Evolutionary conservation across 2,797 vertebrate genomes (phyloP).

Genomic region (Erithacus rubecula): DNA sequence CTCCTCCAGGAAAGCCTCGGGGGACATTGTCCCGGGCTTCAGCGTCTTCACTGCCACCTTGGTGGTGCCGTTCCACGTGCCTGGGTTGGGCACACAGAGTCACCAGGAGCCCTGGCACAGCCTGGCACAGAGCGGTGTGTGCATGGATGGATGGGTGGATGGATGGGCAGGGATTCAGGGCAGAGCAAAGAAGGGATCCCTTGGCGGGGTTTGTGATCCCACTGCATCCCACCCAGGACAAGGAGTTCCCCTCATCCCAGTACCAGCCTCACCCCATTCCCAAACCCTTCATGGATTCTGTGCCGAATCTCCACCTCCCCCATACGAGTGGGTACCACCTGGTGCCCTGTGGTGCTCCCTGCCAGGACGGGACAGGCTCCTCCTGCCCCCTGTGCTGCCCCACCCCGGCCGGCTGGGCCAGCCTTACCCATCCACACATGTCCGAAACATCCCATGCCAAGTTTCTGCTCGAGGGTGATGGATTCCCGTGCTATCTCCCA

Average conservation of each 20-base stretch:
- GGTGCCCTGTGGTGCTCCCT: not conserved
- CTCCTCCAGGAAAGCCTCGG: constrained; percentile 95
- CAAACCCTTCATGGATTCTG: not conserved
- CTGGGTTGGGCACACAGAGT: constrained; percentile 61
- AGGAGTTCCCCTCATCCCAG: not conserved
- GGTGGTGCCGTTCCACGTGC: constrained; percentile 94
- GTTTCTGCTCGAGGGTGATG: constrained; percentile 81
- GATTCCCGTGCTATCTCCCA: constrained; percentile 91
- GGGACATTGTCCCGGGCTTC: constrained; percentile 97
- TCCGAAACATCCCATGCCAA: constrained; percentile 97
- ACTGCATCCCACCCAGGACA: not conserved
- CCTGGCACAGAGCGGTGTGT: not conserved
- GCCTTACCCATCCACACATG: constrained; percentile 96
- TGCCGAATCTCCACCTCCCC: not conserved
- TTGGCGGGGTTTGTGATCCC: accelerated
- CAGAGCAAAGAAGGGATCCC: not conserved
- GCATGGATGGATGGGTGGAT: not conserved
- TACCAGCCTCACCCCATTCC: not conserved
- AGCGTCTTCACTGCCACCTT: constrained; percentile 98
- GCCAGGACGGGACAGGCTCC: not conserved
- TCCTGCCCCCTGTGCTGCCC: not conserved
- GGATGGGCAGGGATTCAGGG: not conserved
- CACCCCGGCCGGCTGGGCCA: not conserved
- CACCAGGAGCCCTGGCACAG: accelerated
- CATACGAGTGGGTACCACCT: not conserved